phyloP scores from a whole-genome alignment of 23 tunicate genomes.

The Clavelina lepadiformis region DNA sequence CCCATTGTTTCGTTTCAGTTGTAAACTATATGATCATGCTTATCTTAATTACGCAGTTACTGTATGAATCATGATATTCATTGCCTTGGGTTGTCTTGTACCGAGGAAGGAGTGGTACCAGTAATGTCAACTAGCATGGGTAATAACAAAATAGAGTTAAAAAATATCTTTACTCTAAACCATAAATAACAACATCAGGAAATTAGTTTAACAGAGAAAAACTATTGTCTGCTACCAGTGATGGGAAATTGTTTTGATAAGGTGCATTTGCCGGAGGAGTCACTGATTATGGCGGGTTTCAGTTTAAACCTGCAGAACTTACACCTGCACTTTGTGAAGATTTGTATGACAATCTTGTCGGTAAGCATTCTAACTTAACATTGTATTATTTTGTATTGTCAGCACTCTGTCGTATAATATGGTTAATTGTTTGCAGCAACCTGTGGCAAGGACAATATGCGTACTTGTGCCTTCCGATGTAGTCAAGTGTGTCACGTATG shows the following conservation, averaged over 20 bases:
- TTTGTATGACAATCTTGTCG: slow-evolving; percentile 62
- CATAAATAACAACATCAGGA: neutral
- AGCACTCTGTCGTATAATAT: too few species aligned
- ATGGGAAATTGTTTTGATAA: slow-evolving; percentile 1
- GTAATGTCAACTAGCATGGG: slow-evolving; percentile 54
- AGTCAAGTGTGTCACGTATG: slow-evolving; percentile 91
- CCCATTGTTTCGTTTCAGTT: too few species aligned
- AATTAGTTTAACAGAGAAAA: too few species aligned
- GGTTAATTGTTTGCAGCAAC: slow-evolving; percentile 49
- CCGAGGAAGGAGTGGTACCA: slow-evolving; percentile 59
- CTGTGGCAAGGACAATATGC: slow-evolving; percentile 81
- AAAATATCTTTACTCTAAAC: too few species aligned
- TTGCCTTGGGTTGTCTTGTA: slow-evolving; percentile 91
- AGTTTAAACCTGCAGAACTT: slow-evolving; percentile 83
- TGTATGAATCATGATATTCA: slow-evolving; percentile 94
- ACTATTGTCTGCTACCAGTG: too few species aligned
- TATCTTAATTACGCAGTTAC: too few species aligned
- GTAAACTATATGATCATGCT: too few species aligned
- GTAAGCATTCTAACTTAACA: slow-evolving; percentile 29
- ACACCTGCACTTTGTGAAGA: slow-evolving; percentile 85
- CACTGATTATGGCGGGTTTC: slow-evolving; percentile 71
- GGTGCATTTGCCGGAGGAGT: slow-evolving; percentile 69
- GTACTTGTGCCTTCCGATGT: slow-evolving; percentile 81
- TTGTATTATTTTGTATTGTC: too few species aligned
- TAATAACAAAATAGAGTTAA: slow-evolving; percentile 10